Base-by-base conservation (phyloP, 2,113 vertebrate genomes). In the Sapajus apella region DNA sequence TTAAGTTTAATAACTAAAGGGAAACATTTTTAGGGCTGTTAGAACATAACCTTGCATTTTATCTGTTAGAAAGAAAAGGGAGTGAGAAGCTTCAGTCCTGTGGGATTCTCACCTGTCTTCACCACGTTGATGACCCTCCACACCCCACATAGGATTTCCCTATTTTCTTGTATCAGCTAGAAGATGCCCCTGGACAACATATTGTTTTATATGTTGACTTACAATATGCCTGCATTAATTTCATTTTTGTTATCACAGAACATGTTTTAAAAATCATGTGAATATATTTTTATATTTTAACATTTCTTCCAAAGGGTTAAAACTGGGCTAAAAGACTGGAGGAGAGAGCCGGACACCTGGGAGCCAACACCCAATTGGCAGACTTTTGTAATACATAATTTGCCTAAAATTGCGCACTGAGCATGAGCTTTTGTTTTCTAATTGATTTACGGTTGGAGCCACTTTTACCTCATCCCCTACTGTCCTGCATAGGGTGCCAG, bases 361-460 rank as follows among this genome's bases (percentile, higher is more conserved):
- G 98, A 98, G 97, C 98, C 98, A 97, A 95, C 98, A 96, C 98
- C 99, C 99, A 98, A 97, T 98, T 99, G 99, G 98, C 98, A 98
- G 98, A 94, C 98, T 98, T 99, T 99, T 98, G 98, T 98, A 97
- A 97, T 97, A 97, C 98, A 97, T 98, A 98, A 98, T 99, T 99
- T 99, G 98, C 98, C 98, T 98, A 98, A 99, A 99, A 99, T 98
- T 98, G 98, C 66, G 55, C 98, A 83, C 98, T 86, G 98, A 98
- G 98, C 98, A 97, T 98, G 96, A 98, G 99, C 99, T 99, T 99
- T 99, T 99, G 99, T 99, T 99, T 99, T 98, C 98, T 99, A 99
- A 99, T 99, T 99, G 99, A 99, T 99, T 99, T 99, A 99, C 98
- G 97, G 99, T 98, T 98, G 97, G 96, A 98, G 98, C 98, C 98